A percentile compares a stretch with the other conserved stretches of the same genome.
These are phyloP conservation scores for Porites lutea DNA, from an alignment of 64 coral and sea anemone genomes.

Conservation along the genomic window DNA sequence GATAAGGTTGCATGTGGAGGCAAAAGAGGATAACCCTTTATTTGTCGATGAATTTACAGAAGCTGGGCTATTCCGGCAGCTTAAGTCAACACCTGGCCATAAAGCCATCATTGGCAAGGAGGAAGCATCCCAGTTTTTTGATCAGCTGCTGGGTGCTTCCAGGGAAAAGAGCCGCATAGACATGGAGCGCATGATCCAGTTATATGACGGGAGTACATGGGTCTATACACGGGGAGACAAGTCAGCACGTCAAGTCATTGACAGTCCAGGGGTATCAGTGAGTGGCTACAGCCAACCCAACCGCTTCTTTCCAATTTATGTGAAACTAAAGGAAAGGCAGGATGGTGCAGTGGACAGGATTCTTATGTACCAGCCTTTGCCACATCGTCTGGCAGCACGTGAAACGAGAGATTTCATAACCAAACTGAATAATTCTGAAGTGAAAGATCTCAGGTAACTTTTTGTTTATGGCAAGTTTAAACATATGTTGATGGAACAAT, in stretches of 20 bases:
- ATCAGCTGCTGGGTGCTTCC: not conserved
- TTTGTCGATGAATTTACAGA: slow-evolving; percentile 36
- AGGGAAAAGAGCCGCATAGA: not conserved
- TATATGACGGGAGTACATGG: slow-evolving; percentile 41
- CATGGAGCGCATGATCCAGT: slow-evolving; percentile 8
- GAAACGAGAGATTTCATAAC: not conserved
- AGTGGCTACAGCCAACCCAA: slow-evolving; percentile 35
- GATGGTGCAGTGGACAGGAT: slow-evolving; percentile 39
- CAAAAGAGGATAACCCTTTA: slow-evolving; percentile 6
- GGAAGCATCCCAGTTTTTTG: slow-evolving; percentile 33
- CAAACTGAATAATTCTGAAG: not conserved
- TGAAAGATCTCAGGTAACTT: too few relatives aligned
- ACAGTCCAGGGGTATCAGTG: slow-evolving; percentile 24
- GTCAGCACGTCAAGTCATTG: slow-evolving; percentile 11
- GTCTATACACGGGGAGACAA: slow-evolving; percentile 1
- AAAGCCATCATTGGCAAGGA: slow-evolving; percentile 49
- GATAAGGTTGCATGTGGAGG: slow-evolving; percentile 25
- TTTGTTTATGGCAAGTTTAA: too few relatives aligned
- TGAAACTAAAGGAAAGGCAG: slow-evolving; percentile 36
- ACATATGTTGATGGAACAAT: too few relatives aligned
- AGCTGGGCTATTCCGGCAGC: slow-evolving; percentile 16
- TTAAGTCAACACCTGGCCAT: not conserved
- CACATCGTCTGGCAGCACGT: not conserved
- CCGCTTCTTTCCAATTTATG: slow-evolving; percentile 28
- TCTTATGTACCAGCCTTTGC: slow-evolving; percentile 22